Evolutionary conservation across 2,888 invertebrate species (phyloP).

Genomic region (Holacanthella duospinosa): DNA sequence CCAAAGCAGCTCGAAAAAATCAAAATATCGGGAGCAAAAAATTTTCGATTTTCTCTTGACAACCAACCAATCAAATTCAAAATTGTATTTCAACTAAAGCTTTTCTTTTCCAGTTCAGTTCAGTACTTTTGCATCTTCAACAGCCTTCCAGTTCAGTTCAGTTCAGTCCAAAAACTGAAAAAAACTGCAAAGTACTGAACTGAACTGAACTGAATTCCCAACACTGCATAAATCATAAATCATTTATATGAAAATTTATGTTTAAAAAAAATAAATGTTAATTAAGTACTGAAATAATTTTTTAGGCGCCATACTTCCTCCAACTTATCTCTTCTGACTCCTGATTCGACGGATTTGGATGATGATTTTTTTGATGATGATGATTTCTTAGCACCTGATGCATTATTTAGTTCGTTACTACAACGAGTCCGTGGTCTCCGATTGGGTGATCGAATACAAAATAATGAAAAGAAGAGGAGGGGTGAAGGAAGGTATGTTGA

Average conservation of each 20-base stretch:
- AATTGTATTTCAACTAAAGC: too few relatives aligned
- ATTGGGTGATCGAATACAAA: not conserved
- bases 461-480: not conserved
- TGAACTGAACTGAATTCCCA: too few relatives aligned
- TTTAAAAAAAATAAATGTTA: not conserved
- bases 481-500: not conserved
- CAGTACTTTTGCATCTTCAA: too few relatives aligned
- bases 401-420: not conserved
- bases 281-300: not conserved
- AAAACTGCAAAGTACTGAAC: too few relatives aligned
- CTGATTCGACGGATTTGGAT: not conserved
- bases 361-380: not conserved
- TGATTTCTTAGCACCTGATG: not conserved
- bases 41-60: too few relatives aligned
- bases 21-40: too few relatives aligned
- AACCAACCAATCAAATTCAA: too few relatives aligned
- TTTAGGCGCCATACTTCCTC: not conserved
- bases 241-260: not conserved
- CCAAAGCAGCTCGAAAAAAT: too few relatives aligned
- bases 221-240: not conserved
- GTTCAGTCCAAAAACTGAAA: too few relatives aligned
- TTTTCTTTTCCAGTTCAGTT: too few relatives aligned
- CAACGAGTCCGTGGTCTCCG: not conserved
- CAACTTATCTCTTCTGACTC: not conserved
- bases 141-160: too few relatives aligned